Percentiles rank a stretch among this genome's conserved stretches.
Evolutionary conservation across 2,113 vertebrate species (phyloP).

Genomic region (Cyprinodon tularosa): DNA sequence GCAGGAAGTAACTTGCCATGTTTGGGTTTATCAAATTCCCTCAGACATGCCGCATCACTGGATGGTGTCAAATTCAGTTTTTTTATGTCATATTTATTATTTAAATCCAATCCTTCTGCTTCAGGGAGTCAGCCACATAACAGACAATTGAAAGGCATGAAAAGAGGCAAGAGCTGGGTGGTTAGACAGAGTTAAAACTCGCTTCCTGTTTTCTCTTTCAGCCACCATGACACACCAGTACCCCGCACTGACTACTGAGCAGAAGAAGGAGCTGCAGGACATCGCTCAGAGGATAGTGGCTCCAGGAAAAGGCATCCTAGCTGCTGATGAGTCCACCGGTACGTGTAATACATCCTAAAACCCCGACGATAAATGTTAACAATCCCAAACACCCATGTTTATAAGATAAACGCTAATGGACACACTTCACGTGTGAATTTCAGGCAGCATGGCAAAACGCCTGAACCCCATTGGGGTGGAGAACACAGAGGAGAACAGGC

Average conservation of each 20-base stretch:
- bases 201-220: constrained; percentile 41
- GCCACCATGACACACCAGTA: constrained; percentile 92
- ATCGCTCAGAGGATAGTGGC: constrained; percentile 91
- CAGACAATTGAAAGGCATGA: constrained; percentile 12
- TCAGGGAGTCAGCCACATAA: constrained; percentile 1
- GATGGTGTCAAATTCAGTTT: neutral
- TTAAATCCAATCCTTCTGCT: neutral
- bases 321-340: constrained; percentile 98
- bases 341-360: constrained; percentile 3
- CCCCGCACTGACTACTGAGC: constrained; percentile 89
- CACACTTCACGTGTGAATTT: neutral
- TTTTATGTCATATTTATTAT: neutral
- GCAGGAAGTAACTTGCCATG: neutral
- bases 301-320: constrained; percentile 94
- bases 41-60: neutral
- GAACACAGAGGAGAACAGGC: constrained; percentile 95
- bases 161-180: constrained; percentile 2
- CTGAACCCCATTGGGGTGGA: constrained; percentile 95
- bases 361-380: neutral
- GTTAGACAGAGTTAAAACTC: constrained; percentile 4
- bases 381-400: neutral
- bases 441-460: constrained; percentile 97
- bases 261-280: constrained; percentile 95
- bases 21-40: constrained; percentile 7
- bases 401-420: neutral